Base-by-base conservation (phyloP, 2,113 vertebrate species). In the Phasianus colchicus region DNA sequence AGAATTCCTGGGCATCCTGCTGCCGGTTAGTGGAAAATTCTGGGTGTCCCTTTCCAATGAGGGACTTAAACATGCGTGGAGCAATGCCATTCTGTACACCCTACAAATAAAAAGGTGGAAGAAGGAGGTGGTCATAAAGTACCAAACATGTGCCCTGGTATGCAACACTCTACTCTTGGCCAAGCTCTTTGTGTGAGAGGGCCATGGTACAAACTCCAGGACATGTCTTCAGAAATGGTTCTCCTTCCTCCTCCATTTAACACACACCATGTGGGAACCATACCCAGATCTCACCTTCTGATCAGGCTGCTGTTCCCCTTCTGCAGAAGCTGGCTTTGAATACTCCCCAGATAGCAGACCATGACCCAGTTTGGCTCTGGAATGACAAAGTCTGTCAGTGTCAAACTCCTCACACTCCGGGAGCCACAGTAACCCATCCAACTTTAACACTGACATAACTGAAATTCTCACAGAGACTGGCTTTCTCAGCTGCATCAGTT, bases 21-120 rank as follows among this genome's bases (percentile, higher is more conserved):
- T 99, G 99, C 67, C 99, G 98, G 97, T 99, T 99, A 69, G 99
- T 99, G 88, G 99, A 99, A 96, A 99, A 99, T 88, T 99, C 99
- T 2, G 99, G 98, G 88, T 99, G 99, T 34, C 99, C 99, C 88
- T 99, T 98, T 42, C 99, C 99, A 15, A 99, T 97, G 70, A 99
- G 99, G 57, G 99, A 98, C 97, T 99, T 99, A 93, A 99, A 99
- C 99, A 99, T 99, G 40, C 97, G 98, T 17, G 99, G 99, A 73
- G 98, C 99, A 10, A 99, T 99, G 83, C 99, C 99, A 27, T 99
- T 98, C 90, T 99, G 99, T 96, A 99, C 95, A 80, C 99, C 99
- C 99, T 99, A 91, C 40, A 95, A 79, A 34, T 3, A 91, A 60
- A 63, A 72, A 40, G 24, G 55, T 75, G 29, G 40, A 88, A 90